Conservation (phyloP, 2,888 invertebrate species). For the Lycaena phlaeas region DNA sequence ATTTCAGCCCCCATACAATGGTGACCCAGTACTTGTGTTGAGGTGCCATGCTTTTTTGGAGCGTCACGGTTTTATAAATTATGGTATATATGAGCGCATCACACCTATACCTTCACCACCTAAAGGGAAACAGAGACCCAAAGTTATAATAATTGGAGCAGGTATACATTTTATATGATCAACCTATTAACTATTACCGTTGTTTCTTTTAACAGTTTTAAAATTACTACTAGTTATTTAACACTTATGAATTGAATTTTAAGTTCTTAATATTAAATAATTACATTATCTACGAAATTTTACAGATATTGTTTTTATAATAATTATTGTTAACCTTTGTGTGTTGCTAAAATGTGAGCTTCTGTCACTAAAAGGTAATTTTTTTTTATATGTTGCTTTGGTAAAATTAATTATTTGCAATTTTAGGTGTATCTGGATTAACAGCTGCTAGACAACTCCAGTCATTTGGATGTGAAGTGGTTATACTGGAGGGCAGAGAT, state of each 20-base stretch:
- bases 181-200: too few relatives aligned
- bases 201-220: too few relatives aligned
- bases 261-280: too few relatives aligned
- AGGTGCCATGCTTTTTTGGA: conserved; percentile 93
- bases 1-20: conserved; percentile 88
- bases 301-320: too few relatives aligned
- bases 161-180: conserved; percentile 59
- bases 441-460: conserved; percentile 95
- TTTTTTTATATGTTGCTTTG: too few relatives aligned
- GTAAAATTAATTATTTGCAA: conserved; percentile 49
- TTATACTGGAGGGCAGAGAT: conserved; percentile 89
- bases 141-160: conserved; percentile 78
- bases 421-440: conserved; percentile 91
- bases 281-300: too few relatives aligned
- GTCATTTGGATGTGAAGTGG: conserved; percentile 96
- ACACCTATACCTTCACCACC: conserved; percentile 76
- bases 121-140: conserved; percentile 76
- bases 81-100: conserved; percentile 93
- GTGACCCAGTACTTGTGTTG: conserved; percentile 86
- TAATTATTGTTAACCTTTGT: too few relatives aligned
- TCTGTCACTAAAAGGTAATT: too few relatives aligned
- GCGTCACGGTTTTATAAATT: conserved; percentile 97
- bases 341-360: too few relatives aligned
- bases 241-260: too few relatives aligned
- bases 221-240: too few relatives aligned